phyloP scores from a whole-genome alignment of 1,140 invertebrate species.

The Harlomillsia oculata region DNA sequence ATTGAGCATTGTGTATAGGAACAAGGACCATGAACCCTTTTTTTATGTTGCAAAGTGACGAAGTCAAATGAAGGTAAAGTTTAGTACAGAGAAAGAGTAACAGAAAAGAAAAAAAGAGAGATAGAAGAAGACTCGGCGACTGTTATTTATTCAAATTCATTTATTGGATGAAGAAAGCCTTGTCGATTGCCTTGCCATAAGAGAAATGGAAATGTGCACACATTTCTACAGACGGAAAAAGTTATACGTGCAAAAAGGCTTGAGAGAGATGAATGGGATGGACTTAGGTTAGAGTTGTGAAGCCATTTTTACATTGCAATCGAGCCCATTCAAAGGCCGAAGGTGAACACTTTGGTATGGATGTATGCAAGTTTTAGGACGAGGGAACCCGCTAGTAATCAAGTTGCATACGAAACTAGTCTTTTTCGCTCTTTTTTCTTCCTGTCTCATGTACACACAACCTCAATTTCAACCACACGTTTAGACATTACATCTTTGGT shows the following conservation, averaged over 20 bases:
- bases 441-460: no score
- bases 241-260: no score
- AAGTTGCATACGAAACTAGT: constrained; percentile 5
- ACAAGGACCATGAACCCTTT: no score
- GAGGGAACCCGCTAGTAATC: not conserved
- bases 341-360: constrained; percentile 18
- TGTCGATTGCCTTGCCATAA: no score
- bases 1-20: no score
- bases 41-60: not conserved
- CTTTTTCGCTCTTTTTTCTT: not conserved
- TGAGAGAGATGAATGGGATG: constrained; percentile 4
- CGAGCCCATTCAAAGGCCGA: constrained; percentile 10
- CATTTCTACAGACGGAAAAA: no score
- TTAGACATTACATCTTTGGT: no score
- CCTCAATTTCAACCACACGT: no score
- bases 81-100: not conserved
- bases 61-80: not conserved
- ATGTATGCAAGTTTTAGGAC: constrained; percentile 1
- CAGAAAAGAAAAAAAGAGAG: no score
- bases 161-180: constrained; percentile 17
- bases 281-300: no score
- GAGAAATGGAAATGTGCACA: no score
- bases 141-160: constrained; percentile 27
- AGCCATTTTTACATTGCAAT: constrained; percentile 10
- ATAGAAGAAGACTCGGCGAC: no score